Percentiles rank a stretch among this genome's conserved stretches.
These are phyloP conservation scores for Cotesia vestalis DNA, from an alignment of 1,140 invertebrate genomes.

Conservation along the genomic window DNA sequence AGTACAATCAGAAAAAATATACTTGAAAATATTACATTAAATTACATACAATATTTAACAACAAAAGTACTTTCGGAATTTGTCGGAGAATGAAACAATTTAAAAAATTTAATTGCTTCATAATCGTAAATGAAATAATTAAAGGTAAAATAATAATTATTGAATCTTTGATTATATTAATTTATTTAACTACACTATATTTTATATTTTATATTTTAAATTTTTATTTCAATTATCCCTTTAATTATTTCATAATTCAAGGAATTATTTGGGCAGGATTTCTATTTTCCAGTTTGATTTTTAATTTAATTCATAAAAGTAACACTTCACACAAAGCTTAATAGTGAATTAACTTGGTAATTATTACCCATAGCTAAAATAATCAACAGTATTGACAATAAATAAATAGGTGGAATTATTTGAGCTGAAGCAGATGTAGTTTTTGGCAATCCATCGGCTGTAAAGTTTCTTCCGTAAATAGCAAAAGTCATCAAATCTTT, in stretches of 20 bases:
- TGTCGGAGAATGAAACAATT: no score
- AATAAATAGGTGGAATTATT: slow-evolving; percentile 24
- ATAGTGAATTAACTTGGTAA: slow-evolving; percentile 5
- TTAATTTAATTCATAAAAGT: not conserved
- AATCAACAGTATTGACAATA: slow-evolving; percentile 33
- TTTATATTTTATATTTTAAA: not conserved
- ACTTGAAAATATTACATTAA: not conserved
- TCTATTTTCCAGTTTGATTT: slow-evolving; percentile 10
- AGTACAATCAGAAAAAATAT: not conserved
- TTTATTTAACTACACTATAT: not conserved
- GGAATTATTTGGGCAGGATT: slow-evolving; percentile 19
- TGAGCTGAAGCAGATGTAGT: slow-evolving; percentile 24
- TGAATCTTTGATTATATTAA: not conserved
- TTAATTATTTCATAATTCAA: not conserved
- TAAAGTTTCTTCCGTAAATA: slow-evolving; percentile 48
- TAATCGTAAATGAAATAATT: no score
- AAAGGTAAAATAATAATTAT: not conserved
- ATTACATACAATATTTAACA: no score
- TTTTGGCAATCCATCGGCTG: slow-evolving; percentile 37
- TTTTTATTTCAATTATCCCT: not conserved
- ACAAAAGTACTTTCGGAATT: no score
- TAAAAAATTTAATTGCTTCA: no score
- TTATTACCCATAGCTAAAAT: slow-evolving; percentile 25
- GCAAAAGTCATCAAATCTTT: slow-evolving; percentile 45
- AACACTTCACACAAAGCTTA: slow-evolving; percentile 1